These are phyloP conservation scores for Apeltes quadracus DNA, from an alignment of 2,113 vertebrate genomes.

Conservation along the genomic window DNA sequence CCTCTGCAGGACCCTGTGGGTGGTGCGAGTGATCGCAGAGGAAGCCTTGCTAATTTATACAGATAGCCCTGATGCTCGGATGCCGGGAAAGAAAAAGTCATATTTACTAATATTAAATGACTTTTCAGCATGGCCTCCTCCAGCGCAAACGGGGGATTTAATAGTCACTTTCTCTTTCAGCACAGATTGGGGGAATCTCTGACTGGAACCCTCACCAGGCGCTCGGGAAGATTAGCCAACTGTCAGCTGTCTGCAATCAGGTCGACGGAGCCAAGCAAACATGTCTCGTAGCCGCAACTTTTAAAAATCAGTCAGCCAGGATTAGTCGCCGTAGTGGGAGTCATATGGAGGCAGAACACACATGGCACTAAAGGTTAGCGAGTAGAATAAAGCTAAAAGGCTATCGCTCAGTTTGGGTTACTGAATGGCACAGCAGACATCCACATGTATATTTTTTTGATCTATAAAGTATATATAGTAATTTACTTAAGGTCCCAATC, in stretches of 20 bases:
- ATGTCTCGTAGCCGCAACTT: conserved; percentile 46
- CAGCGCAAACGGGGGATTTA: conserved; percentile 15
- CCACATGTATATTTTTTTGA: conserved; percentile 31
- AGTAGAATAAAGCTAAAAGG: conserved; percentile 52
- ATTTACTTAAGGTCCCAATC: conserved; percentile 7
- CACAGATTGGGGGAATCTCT: conserved; percentile 53
- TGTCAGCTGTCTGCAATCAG: conserved; percentile 59
- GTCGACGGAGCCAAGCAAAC: conserved; percentile 60
- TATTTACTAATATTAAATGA: conserved; percentile 37
- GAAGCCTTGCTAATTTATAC: conserved; percentile 36
- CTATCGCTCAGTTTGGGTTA: conserved; percentile 39
- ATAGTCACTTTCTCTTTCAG: conserved; percentile 31
- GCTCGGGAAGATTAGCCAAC: conserved; percentile 59
- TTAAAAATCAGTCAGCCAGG: conserved; percentile 63
- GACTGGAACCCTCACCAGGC: conserved; percentile 29
- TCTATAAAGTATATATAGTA: neutral
- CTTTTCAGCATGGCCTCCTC: conserved; percentile 13
- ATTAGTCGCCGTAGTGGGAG: conserved; percentile 53
- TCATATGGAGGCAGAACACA: conserved; percentile 37
- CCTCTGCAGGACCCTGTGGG: conserved; percentile 20
- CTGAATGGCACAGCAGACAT: conserved; percentile 33
- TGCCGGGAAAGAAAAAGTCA: conserved; percentile 30
- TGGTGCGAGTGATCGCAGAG: conserved; percentile 24
- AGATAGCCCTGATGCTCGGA: conserved; percentile 46
- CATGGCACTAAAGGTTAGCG: conserved; percentile 45